Evolutionary conservation across 2,888 invertebrate species (phyloP).

Genomic region (Pyrrhosoma nymphula): DNA sequence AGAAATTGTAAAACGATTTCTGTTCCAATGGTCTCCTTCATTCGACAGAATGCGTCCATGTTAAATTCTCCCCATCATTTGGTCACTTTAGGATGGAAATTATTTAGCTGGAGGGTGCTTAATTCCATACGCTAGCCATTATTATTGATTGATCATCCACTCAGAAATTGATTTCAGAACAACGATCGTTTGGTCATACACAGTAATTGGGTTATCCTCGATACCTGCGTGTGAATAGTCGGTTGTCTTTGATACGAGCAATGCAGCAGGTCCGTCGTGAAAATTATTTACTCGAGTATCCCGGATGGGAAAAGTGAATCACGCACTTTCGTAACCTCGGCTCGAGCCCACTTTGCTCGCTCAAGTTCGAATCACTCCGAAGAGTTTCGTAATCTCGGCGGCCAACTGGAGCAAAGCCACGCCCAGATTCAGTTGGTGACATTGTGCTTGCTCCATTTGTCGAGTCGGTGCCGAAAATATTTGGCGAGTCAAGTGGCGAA

Average conservation of each 20-base stretch:
- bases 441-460: constrained; percentile 34
- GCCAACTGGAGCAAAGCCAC: constrained; percentile 1
- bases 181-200: neutral
- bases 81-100: too few relatives aligned
- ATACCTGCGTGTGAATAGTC: neutral
- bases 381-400: constrained; percentile 7
- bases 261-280: neutral
- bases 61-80: too few relatives aligned
- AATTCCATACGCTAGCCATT: too few relatives aligned
- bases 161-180: neutral
- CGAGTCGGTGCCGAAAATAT: neutral
- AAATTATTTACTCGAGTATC: neutral
- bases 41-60: too few relatives aligned
- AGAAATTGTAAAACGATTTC: too few relatives aligned
- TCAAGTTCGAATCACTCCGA: neutral
- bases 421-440: constrained; percentile 35
- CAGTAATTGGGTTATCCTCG: neutral
- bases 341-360: neutral
- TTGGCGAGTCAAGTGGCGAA: neutral
- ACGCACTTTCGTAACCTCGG: constrained; percentile 39
- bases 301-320: neutral
- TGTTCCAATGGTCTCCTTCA: too few relatives aligned
- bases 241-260: neutral
- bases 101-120: too few relatives aligned
- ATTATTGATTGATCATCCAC: too few relatives aligned